Percentiles rank a stretch among this genome's conserved stretches.
phyloP scores from a whole-genome alignment of 2,113 vertebrate genomes.

The Bos indicus region DNA sequence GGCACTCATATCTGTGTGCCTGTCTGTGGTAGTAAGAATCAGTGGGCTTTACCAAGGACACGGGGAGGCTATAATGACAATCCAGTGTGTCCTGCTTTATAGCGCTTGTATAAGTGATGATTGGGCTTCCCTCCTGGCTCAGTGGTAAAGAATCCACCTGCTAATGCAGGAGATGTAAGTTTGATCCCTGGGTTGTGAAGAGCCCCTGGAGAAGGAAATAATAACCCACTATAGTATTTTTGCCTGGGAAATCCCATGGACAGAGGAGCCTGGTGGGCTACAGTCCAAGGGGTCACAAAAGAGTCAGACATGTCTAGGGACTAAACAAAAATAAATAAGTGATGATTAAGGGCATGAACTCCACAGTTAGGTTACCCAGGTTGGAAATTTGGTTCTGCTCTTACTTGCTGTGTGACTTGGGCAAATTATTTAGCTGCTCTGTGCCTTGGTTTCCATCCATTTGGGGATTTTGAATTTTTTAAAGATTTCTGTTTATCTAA shows the following conservation, averaged over 20 bases:
- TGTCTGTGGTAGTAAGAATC: background rate
- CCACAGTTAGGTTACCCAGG: background rate
- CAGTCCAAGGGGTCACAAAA: background rate
- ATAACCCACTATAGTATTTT: background rate
- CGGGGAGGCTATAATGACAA: accelerated
- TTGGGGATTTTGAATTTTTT: background rate
- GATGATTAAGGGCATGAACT: background rate
- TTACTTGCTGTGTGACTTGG: background rate
- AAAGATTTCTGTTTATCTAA: background rate
- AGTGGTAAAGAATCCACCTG: background rate
- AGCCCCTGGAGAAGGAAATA: background rate
- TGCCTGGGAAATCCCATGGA: background rate
- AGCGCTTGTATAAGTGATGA: background rate
- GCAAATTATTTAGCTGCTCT: background rate
- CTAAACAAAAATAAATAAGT: background rate
- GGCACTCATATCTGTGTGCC: background rate
- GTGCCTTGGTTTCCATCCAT: background rate
- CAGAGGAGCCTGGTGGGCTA: background rate
- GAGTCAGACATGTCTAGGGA: background rate
- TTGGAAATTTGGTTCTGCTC: background rate
- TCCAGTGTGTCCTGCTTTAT: background rate
- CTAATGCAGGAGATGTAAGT: background rate
- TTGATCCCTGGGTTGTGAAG: background rate
- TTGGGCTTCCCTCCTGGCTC: background rate
- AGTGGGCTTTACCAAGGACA: background rate